phyloP scores from a whole-genome alignment of 1,140 invertebrate genomes.

The Pseudachorutes palmiensis region DNA sequence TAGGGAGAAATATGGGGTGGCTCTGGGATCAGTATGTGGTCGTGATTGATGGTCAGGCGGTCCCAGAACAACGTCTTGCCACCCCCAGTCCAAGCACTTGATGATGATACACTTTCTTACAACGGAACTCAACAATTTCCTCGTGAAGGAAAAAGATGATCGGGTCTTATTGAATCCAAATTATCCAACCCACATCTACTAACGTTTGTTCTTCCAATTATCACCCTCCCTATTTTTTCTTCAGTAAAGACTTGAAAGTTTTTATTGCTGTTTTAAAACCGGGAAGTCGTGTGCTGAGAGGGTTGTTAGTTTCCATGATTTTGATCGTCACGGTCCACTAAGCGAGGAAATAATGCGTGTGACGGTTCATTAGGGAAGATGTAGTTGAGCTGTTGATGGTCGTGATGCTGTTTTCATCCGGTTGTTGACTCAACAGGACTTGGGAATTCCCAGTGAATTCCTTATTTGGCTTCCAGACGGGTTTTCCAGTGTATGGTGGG shows the following conservation, averaged over 20 bases:
- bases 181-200: too few species aligned
- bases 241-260: too few species aligned
- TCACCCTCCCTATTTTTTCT: too few species aligned
- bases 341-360: background rate
- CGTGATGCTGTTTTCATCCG: background rate
- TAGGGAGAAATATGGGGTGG: background rate
- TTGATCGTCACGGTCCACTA: background rate
- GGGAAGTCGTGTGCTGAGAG: too few species aligned
- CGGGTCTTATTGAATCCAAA: too few species aligned
- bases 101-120: too few species aligned
- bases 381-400: background rate
- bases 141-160: too few species aligned
- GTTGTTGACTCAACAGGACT: background rate
- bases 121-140: too few species aligned
- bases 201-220: too few species aligned
- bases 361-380: constrained; percentile 18
- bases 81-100: background rate
- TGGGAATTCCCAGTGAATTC: background rate
- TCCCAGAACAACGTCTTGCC: background rate
- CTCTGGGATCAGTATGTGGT: background rate
- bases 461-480: background rate
- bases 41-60: background rate
- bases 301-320: constrained; percentile 8
- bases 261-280: too few species aligned
- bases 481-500: background rate